Base-by-base conservation (phyloP, 2,888 invertebrate genomes). In the Chrysina gloriosa region DNA sequence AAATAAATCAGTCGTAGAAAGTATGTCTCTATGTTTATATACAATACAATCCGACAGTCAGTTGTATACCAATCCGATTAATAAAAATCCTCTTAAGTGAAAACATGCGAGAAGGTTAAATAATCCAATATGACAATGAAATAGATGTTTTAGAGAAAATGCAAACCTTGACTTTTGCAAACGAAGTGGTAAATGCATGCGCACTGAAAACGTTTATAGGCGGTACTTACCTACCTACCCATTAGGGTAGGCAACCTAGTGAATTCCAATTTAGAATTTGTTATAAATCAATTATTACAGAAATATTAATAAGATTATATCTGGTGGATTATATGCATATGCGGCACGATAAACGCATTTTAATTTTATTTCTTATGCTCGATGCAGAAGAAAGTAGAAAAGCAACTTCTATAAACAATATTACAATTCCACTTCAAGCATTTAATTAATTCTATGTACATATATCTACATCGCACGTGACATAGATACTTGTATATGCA, bases 41-140 rank as follows among this genome's bases (percentile, higher is more conserved):
- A 21, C 21, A 42, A 14, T 5, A 11, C 36, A 5, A 36, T 4
- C 42, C 16, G 21, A 45, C 45, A 6, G 31, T 50, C 23, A 56
- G 56, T 56, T n/a, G 9, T 56, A 23, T 4, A n/a, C 36, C 34
- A 56, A 56, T 56, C 21, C 34, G 9, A 56, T 56, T 56, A 34
- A 56, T 56, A 34, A 36, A 56, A 56, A 56, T 56, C 23, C 56
- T 56, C 36, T 56, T 50, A 56, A 56, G 34, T 34, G 56, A 56
- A 56, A 56, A 56, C 36, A 36, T 21, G 56, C 16, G 19, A 36
- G 36, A 11, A 56, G 50, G 50, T 50, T 50, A 50, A 50, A 50
- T 50, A 50, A 50, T 50, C 50, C 50, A 50, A 50, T 50, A 50
- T 50, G 27, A 29, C 50, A 50, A 50, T 50, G 50, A 29, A 27